A percentile compares a stretch with the other conserved stretches of the same genome.
Conservation (phyloP, 1,140 invertebrate species). For the Drosophila sturtevanti region DNA sequence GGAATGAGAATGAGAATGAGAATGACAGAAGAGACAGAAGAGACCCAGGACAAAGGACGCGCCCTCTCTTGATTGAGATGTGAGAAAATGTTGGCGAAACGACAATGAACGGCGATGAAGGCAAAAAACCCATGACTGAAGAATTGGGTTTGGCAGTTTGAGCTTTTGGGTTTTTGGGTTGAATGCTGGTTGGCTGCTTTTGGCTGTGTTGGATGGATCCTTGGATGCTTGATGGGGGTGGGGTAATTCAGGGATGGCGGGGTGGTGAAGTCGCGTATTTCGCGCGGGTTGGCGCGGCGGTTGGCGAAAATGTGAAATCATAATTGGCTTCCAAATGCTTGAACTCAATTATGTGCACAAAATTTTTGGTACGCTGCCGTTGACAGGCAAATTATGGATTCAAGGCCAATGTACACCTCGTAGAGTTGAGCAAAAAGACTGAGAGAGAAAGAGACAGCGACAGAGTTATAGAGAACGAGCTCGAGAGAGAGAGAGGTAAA, state of each 20-base stretch:
- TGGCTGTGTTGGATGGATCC: too few relatives aligned
- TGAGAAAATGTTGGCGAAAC: slow-evolving; percentile 49
- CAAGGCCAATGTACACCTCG: slow-evolving; percentile 53
- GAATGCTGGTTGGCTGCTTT: too few relatives aligned
- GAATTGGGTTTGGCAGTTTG: background rate
- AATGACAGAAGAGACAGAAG: slow-evolving; percentile 6
- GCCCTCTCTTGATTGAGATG: slow-evolving; percentile 67
- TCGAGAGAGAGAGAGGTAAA: background rate
- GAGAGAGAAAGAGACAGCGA: background rate
- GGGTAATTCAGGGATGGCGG: too few relatives aligned
- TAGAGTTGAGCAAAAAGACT: slow-evolving; percentile 19
- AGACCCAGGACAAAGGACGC: slow-evolving; percentile 26
- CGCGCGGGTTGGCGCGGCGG: slow-evolving; percentile 4
- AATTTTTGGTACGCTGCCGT: slow-evolving; percentile 68
- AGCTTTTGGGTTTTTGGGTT: too few relatives aligned
- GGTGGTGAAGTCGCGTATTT: background rate
- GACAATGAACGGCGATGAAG: slow-evolving; percentile 10
- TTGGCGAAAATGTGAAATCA: slow-evolving; percentile 68
- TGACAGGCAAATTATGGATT: slow-evolving; percentile 81
- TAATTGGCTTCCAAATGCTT: slow-evolving; percentile 81
- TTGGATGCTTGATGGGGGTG: too few relatives aligned
- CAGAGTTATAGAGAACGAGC: too few relatives aligned
- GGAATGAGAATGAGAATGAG: background rate
- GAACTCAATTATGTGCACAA: slow-evolving; percentile 77
- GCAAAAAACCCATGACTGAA: slow-evolving; percentile 6